A percentile compares a stretch with the other conserved stretches of the same genome.
These are phyloP conservation scores for Albula glossodonta DNA, from an alignment of 2,113 vertebrate genomes.

Conservation along the genomic window DNA sequence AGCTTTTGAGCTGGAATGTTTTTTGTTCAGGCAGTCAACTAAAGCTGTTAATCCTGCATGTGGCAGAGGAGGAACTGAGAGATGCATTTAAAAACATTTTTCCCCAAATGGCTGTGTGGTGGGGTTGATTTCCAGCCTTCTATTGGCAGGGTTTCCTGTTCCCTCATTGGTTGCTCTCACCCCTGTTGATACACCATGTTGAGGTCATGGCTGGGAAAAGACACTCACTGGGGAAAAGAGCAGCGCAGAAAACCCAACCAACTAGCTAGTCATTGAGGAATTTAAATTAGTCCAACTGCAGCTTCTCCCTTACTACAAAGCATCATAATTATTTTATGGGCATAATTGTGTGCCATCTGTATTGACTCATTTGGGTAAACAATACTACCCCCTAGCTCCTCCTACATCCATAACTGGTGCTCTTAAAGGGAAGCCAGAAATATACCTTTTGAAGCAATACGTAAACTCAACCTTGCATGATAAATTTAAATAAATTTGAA, in stretches of 20 bases:
- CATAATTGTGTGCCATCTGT: neutral
- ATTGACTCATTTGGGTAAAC: neutral
- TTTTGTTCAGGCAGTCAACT: neutral
- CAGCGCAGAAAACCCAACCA: neutral
- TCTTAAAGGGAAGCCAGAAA: neutral
- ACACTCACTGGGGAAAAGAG: neutral
- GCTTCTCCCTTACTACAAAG: neutral
- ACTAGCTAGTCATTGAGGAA: neutral
- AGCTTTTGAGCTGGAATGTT: neutral
- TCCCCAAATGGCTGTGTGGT: neutral
- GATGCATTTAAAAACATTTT: neutral
- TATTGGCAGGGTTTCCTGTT: neutral
- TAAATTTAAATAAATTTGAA: neutral
- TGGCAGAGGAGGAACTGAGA: neutral
- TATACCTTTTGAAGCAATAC: neutral
- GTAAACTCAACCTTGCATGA: no score
- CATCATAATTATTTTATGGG: neutral
- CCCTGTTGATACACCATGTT: no score
- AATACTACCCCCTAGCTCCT: neutral
- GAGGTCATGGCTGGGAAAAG: no score
- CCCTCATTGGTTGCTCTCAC: neutral
- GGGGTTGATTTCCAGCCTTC: neutral
- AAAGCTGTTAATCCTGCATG: neutral
- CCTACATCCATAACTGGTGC: neutral
- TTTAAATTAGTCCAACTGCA: neutral